Conservation (phyloP, 2,888 invertebrate genomes). For the Dione juno region DNA sequence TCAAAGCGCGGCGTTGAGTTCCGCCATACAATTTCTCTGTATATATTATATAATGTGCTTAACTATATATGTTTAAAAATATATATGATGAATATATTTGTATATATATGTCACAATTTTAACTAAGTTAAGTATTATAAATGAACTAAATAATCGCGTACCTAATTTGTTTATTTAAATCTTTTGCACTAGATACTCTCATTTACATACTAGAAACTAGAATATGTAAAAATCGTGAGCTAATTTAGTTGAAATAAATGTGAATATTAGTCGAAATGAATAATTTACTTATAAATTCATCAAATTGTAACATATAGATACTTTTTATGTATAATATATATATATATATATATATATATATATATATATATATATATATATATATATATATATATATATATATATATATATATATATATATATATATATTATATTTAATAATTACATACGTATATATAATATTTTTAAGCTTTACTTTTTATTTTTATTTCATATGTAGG, state of each 20-base stretch:
- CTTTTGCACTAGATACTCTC: constrained; percentile 25
- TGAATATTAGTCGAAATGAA: constrained; percentile 4
- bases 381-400: no score
- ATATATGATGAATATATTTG: background rate
- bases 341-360: background rate
- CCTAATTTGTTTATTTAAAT: constrained; percentile 31
- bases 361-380: background rate
- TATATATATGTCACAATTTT: background rate
- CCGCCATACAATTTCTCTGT: background rate
- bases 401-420: no score
- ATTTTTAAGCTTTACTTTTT: no score
- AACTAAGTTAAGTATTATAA: background rate
- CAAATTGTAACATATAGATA: background rate
- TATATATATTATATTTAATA: no score
- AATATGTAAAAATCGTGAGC: constrained; percentile 19
- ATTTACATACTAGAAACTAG: constrained; percentile 32
- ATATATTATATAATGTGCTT: no score
- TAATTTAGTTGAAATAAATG: constrained; percentile 15
- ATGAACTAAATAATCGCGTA: constrained; percentile 13
- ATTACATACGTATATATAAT: no score
- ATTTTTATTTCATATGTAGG: no score
- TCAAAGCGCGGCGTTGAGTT: background rate
- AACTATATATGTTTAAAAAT: background rate
- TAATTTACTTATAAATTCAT: background rate
- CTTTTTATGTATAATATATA: no score